Percentiles rank a stretch among this genome's conserved stretches.
These are phyloP conservation scores for Dryoscopus gambensis DNA, from an alignment of 2,113 vertebrate genomes.

Conservation along the genomic window DNA sequence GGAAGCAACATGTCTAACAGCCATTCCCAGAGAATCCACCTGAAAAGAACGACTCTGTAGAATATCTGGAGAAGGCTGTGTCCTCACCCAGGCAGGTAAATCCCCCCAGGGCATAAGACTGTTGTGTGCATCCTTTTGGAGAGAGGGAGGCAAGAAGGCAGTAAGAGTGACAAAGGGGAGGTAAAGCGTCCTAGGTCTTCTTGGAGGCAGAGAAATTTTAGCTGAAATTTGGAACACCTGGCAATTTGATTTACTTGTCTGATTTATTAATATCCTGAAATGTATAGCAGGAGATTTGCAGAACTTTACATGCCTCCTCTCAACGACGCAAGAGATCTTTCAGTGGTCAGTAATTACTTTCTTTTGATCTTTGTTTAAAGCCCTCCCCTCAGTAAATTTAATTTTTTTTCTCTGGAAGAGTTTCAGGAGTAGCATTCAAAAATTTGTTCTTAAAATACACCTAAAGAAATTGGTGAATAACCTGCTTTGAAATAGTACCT, in stretches of 20 bases:
- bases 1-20: not conserved
- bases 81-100: not conserved
- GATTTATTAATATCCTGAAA: not conserved
- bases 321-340: not conserved
- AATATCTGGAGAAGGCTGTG: not conserved
- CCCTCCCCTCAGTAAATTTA: fast-evolving
- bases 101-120: not conserved
- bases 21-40: not conserved
- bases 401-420: not conserved
- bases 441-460: not conserved
- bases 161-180: not conserved
- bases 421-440: not conserved
- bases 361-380: not conserved
- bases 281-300: not conserved
- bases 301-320: not conserved
- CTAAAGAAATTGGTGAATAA: not conserved
- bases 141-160: not conserved
- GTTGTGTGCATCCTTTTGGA: not conserved
- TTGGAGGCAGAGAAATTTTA: not conserved
- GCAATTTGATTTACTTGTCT: not conserved
- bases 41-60: not conserved
- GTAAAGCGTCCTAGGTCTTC: not conserved
- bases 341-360: not conserved
- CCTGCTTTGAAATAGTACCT: not conserved
- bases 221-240: not conserved